Conservation (phyloP, 2,888 invertebrate genomes). For the Macrostomum cliftonense region DNA sequence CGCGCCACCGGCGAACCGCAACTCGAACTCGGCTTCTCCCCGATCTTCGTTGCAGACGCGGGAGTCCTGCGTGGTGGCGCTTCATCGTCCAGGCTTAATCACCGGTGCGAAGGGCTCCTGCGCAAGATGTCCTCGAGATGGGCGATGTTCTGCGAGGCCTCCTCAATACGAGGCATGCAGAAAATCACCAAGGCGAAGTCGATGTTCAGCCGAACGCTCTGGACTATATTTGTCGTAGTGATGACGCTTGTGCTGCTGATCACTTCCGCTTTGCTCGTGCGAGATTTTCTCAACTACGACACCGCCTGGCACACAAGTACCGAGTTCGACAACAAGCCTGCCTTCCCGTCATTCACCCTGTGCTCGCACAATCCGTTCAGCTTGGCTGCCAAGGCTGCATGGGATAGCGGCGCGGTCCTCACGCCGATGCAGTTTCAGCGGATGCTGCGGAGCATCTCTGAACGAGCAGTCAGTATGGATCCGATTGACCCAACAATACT, state of each 20-base stretch:
- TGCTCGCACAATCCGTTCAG: constrained; percentile 11
- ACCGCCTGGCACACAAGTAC: constrained; percentile 10
- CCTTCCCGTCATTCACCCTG: constrained; percentile 7
- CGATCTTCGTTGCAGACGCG: too few relatives aligned
- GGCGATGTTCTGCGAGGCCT: constrained; percentile 7
- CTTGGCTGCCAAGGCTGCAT: constrained; percentile 2
- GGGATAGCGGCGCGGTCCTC: neutral
- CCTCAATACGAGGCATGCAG: constrained; percentile 9
- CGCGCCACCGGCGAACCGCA: too few relatives aligned
- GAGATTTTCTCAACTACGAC: constrained; percentile 5
- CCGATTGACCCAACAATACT: neutral
- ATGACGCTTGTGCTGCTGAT: constrained; percentile 8
- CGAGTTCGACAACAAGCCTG: constrained; percentile 4
- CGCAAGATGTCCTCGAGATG: neutral
- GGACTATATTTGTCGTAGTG: constrained; percentile 8
- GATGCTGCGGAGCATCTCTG: neutral
- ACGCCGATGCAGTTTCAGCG: constrained; percentile 5
- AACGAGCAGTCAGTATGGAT: neutral
- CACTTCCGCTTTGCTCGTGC: constrained; percentile 4
- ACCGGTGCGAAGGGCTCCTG: too few relatives aligned
- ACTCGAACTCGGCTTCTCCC: too few relatives aligned
- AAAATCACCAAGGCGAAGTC: constrained; percentile 7
- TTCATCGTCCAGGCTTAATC: too few relatives aligned
- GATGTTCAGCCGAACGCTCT: constrained; percentile 5
- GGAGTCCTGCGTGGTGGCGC: too few relatives aligned